Evolutionary conservation across 2,113 vertebrate genomes (phyloP).

Genomic region (Propithecus coquereli): DNA sequence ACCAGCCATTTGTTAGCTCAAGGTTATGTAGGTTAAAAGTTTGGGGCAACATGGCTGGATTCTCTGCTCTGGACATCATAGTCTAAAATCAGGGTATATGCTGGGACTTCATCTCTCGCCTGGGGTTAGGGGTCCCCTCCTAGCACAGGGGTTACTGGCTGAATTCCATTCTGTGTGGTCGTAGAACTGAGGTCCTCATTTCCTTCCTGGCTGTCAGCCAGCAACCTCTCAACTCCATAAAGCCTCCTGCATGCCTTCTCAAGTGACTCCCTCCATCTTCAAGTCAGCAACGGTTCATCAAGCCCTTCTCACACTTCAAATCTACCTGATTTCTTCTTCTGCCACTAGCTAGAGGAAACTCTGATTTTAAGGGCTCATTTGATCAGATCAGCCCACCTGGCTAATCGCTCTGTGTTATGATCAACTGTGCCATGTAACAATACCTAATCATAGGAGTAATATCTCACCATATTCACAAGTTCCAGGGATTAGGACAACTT

Average conservation of each 20-base stretch:
- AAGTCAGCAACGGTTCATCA: neutral
- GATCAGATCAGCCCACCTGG: neutral
- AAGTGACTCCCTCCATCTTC: neutral
- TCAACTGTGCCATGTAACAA: neutral
- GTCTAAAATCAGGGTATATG: neutral
- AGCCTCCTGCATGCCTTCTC: neutral
- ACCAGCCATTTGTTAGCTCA: neutral
- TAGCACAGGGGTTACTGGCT: neutral
- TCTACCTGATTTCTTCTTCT: neutral
- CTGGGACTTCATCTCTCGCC: neutral
- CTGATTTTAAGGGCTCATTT: neutral
- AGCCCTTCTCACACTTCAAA: neutral
- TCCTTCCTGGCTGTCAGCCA: neutral
- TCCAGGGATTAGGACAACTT: neutral
- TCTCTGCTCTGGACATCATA: neutral
- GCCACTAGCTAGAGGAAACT: neutral
- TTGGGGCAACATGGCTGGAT: neutral
- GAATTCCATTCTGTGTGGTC: neutral
- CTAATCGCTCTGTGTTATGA: neutral
- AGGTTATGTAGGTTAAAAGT: neutral
- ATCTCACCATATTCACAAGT: neutral
- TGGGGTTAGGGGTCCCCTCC: no score
- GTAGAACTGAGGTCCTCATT: neutral
- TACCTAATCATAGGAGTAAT: neutral
- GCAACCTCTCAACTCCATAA: neutral